phyloP scores from a whole-genome alignment of 2,113 vertebrate species.

The Embiotoca jacksoni region DNA sequence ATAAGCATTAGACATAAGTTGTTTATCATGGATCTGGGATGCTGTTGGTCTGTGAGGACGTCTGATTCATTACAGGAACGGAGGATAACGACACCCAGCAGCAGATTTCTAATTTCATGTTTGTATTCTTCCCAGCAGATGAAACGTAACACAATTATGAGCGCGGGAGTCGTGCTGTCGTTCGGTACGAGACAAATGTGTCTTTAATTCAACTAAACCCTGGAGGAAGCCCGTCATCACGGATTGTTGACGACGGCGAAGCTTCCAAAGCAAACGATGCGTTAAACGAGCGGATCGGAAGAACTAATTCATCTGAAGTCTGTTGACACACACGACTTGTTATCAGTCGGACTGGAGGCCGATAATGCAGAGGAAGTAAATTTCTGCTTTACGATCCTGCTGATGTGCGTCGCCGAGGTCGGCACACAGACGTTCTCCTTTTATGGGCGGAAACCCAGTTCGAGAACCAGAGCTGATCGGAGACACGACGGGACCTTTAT shows the following conservation, averaged over 20 bases:
- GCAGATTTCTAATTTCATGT: constrained; percentile 33
- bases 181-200: constrained; percentile 38
- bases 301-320: constrained; percentile 37
- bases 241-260: constrained; percentile 35
- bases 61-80: not conserved
- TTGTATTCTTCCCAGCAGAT: constrained; percentile 36
- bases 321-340: constrained; percentile 14
- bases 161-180: not conserved
- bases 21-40: too few species aligned
- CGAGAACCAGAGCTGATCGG: too few species aligned
- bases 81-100: not conserved
- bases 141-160: constrained; percentile 7
- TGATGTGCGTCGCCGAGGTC: not conserved
- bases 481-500: too few species aligned
- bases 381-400: not conserved
- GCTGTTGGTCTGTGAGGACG: too few species aligned
- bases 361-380: not conserved
- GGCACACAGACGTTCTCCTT: not conserved
- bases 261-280: constrained; percentile 59
- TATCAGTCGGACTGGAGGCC: not conserved
- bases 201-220: constrained; percentile 54
- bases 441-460: not conserved
- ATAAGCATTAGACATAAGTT: too few species aligned
- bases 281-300: constrained; percentile 6
- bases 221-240: constrained; percentile 25